These are phyloP conservation scores for Mesoligia furuncula DNA, from an alignment of 2,888 invertebrate genomes.

Conservation along the genomic window DNA sequence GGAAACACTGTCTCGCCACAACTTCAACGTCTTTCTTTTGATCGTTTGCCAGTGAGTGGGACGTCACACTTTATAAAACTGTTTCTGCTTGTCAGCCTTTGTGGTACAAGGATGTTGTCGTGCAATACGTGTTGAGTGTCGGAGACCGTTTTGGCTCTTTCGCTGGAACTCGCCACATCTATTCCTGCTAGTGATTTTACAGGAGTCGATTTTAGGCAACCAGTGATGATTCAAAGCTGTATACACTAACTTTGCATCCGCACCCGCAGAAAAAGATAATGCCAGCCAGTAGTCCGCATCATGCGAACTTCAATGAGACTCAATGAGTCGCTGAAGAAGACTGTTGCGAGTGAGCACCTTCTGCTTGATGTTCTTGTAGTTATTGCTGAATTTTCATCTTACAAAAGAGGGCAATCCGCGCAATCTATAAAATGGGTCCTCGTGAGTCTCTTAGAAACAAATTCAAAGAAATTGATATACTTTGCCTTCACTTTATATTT, in stretches of 20 bases:
- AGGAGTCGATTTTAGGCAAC: background rate
- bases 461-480: too few species aligned
- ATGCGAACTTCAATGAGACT: background rate
- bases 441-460: too few species aligned
- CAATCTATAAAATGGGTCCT: too few species aligned
- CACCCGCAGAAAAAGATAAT: background rate
- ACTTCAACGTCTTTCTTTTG: background rate
- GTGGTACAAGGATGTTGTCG: background rate
- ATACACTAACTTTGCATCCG: background rate
- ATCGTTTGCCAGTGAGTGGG: background rate
- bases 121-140: background rate
- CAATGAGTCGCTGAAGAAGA: background rate
- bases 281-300: background rate
- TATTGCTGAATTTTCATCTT: background rate
- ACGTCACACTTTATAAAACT: background rate
- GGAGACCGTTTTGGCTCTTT: background rate
- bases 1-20: background rate
- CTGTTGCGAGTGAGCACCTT: background rate
- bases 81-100: background rate
- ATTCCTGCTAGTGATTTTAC: background rate
- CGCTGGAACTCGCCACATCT: background rate
- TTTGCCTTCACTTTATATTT: too few species aligned
- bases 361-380: background rate
- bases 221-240: background rate
- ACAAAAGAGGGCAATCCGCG: too few species aligned